Conservation (phyloP, 2,888 invertebrate species). For the Gryllus longicercus region DNA sequence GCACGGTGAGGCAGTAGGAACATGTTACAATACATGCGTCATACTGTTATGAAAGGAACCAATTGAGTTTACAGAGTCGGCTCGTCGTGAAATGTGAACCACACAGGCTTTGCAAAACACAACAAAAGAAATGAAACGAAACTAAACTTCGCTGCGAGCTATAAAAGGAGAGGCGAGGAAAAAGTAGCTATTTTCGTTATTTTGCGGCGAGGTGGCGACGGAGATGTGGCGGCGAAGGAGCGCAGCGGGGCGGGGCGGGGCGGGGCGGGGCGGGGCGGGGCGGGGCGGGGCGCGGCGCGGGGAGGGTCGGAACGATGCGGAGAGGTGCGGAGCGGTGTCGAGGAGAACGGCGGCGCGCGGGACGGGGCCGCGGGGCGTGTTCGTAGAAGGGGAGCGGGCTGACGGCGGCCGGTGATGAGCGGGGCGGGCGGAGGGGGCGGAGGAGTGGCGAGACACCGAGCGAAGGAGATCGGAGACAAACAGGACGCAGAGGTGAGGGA, state of each 20-base stretch:
- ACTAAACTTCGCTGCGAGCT: neutral
- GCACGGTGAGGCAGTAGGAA: too few relatives aligned
- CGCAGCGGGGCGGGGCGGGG: neutral
- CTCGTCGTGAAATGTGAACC: neutral
- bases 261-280: neutral
- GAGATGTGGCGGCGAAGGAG: neutral
- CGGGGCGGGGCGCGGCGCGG: neutral
- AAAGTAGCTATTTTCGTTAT: slow-evolving; percentile 17
- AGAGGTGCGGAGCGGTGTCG: neutral
- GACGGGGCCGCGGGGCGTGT: neutral
- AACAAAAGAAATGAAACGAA: neutral
- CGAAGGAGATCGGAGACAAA: neutral
- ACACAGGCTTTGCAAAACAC: neutral
- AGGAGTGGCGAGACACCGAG: neutral
- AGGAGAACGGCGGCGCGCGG: neutral
- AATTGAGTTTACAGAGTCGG: slow-evolving; percentile 9
- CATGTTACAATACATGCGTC: neutral
- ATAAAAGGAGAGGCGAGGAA: neutral
- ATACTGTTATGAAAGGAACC: neutral
- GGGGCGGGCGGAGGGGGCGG: neutral
- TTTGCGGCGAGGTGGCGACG: slow-evolving; percentile 17
- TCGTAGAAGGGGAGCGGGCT: neutral
- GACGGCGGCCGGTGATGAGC: neutral
- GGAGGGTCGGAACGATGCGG: neutral
- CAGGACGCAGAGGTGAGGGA: neutral